A percentile compares a stretch with the other conserved stretches of the same genome.
phyloP scores from a whole-genome alignment of 2,797 vertebrate species.

The Perdix hodgsoniae region DNA sequence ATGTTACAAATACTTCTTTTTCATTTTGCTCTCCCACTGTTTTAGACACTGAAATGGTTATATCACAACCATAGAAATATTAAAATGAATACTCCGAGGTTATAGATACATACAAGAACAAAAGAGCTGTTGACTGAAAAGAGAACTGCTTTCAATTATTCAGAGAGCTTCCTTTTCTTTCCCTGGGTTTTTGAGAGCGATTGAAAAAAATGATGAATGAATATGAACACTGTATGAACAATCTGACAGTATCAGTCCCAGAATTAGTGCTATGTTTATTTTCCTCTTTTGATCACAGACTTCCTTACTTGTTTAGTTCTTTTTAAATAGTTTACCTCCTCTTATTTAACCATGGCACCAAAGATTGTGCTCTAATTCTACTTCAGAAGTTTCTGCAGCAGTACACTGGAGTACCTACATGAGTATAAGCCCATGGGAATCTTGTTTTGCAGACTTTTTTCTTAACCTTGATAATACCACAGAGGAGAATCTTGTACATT shows the following conservation, averaged over 20 bases:
- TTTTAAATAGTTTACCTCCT: slow-evolving; percentile 24
- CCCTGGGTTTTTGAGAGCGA: slow-evolving; percentile 20
- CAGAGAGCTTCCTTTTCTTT: slow-evolving; percentile 54
- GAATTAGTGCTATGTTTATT: neutral
- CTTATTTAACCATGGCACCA: slow-evolving; percentile 4
- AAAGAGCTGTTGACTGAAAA: slow-evolving; percentile 49
- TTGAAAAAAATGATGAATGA: slow-evolving; percentile 50
- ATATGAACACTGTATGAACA: slow-evolving; percentile 35
- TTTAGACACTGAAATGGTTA: slow-evolving; percentile 28
- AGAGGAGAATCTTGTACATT: neutral
- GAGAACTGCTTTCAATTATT: slow-evolving; percentile 70
- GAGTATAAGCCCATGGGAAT: neutral
- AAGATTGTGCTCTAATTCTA: slow-evolving; percentile 25
- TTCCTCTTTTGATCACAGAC: slow-evolving; percentile 50
- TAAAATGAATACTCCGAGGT: slow-evolving; percentile 44
- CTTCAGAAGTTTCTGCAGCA: slow-evolving; percentile 7
- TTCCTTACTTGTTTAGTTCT: slow-evolving; percentile 35
- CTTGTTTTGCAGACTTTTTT: neutral
- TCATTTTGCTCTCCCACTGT: neutral
- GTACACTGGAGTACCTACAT: neutral
- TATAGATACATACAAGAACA: slow-evolving; percentile 49
- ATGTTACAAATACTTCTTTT: slow-evolving; percentile 38
- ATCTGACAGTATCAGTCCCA: slow-evolving; percentile 10
- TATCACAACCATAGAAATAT: slow-evolving; percentile 56
- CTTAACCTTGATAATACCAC: slow-evolving; percentile 28